These are phyloP conservation scores for Lucilia cuprina DNA, from an alignment of 1,140 invertebrate species.

Conservation along the genomic window DNA sequence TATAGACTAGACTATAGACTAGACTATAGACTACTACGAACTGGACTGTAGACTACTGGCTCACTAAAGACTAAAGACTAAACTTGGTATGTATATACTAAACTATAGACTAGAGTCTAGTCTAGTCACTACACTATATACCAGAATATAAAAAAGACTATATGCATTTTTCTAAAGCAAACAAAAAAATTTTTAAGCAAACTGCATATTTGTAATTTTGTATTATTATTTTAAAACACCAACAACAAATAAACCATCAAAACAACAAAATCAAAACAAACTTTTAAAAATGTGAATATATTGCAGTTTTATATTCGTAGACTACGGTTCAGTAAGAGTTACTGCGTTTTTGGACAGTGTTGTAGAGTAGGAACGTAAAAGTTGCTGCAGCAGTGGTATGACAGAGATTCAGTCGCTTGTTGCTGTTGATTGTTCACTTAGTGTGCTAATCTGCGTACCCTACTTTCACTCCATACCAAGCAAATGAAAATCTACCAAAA, in stretches of 20 bases:
- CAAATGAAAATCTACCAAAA: constrained; percentile 12
- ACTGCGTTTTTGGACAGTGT: neutral
- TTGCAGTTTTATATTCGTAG: neutral
- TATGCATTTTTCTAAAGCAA: too few species aligned
- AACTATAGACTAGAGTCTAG: too few species aligned
- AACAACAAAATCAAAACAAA: neutral
- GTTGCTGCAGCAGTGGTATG: neutral
- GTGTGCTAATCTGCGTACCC: constrained; percentile 32
- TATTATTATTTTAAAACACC: neutral
- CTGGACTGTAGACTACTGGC: too few species aligned
- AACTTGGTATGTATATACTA: too few species aligned
- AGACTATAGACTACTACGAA: too few species aligned
- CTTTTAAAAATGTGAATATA: neutral
- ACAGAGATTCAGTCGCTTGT: neutral
- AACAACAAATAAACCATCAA: neutral
- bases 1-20: too few species aligned
- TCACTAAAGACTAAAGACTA: too few species aligned
- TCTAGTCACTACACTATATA: too few species aligned
- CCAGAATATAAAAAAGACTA: too few species aligned
- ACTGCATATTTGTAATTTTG: neutral
- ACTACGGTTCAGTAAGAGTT: too few species aligned
- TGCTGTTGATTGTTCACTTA: constrained; percentile 17
- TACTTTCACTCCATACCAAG: constrained; percentile 33
- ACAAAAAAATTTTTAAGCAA: too few species aligned
- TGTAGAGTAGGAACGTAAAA: neutral